A percentile compares a stretch with the other conserved stretches of the same genome.
phyloP scores from a whole-genome alignment of 2,888 invertebrate genomes.

The Thymelicus sylvestris region DNA sequence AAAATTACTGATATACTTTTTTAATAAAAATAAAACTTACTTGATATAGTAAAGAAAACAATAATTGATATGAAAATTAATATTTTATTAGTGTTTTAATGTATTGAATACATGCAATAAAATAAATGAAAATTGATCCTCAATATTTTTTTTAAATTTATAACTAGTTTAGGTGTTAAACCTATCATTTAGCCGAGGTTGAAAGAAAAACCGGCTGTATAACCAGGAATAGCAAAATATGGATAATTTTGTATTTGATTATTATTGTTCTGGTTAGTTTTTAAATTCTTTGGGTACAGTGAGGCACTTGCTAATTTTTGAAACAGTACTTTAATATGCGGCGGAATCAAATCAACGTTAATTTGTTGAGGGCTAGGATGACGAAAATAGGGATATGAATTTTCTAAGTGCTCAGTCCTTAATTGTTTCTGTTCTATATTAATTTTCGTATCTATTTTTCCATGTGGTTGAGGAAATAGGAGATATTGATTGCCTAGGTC shows the following conservation, averaged over 20 bases:
- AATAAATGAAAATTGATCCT: too few relatives aligned
- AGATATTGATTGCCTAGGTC: neutral
- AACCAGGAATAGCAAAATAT: neutral
- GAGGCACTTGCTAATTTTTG: conserved; percentile 6
- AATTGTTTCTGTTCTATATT: neutral
- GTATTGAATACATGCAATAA: too few relatives aligned
- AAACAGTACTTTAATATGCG: conserved; percentile 2
- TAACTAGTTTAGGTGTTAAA: neutral
- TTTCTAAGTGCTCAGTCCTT: neutral
- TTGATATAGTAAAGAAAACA: too few relatives aligned
- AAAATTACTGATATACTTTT: too few relatives aligned
- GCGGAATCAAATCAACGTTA: neutral
- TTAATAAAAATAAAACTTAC: too few relatives aligned
- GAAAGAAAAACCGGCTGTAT: neutral
- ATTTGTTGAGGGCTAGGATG: neutral
- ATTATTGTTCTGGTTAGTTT: neutral
- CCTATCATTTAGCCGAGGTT: neutral
- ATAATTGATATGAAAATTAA: too few relatives aligned
- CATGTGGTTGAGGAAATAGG: neutral
- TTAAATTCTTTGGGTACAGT: neutral
- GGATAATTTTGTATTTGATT: conserved; percentile 1
- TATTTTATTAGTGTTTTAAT: too few relatives aligned
- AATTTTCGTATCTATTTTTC: neutral
- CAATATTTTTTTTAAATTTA: too few relatives aligned
- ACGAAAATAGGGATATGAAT: neutral